Base-by-base conservation (phyloP, 2,888 invertebrate genomes). In the Myathropa florea region DNA sequence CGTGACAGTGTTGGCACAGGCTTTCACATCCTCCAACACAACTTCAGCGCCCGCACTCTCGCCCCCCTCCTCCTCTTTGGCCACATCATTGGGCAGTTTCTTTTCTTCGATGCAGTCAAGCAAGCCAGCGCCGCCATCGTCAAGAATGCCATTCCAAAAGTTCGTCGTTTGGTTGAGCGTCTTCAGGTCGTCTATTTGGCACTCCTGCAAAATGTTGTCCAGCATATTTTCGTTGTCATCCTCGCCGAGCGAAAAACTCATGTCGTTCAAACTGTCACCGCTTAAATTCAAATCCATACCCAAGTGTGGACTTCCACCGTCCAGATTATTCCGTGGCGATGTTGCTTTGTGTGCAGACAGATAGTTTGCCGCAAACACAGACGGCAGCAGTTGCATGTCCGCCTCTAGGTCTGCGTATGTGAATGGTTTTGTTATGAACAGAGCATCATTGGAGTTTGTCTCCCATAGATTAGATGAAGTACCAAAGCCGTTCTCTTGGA, bases 61-160 rank as follows among this genome's bases (percentile, higher is more conserved):
- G n/a, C 87, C 88, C 26, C 86, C 89, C 4, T 68, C 84, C 0
- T 21, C 82, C 6, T 75, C 82, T 63, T 76, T 78, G 14, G 1
- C 53, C 23, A 46, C 80, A 61, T 88, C 83, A 39, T 88, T 89
- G n/a, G 89, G 88, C 36, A 90, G 89, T 72, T 90, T 89, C 53
- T 91, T 90, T 4, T 90, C 90, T 60, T 91, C 90, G 26, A 92
- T 92, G 70, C 91, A 91, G 67, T 92, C 92, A 12, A 90, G 87
- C 61, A 86, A 57, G 57, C 83, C 86, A 79, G 91, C 91, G 24
- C 91, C 91, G 71, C 91, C 92, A 36, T 92, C 92, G 70, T 92
- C 93, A 3, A 93, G 89, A n/a, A 93, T 92, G 72, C 92, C 93
- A 82, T 93, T 93, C 93, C 93, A 93, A 87, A 93, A 93, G 80